A percentile compares a stretch with the other conserved stretches of the same genome.
Evolutionary conservation across 2,888 invertebrate genomes (phyloP).

Genomic region (Harpalus rubripes): DNA sequence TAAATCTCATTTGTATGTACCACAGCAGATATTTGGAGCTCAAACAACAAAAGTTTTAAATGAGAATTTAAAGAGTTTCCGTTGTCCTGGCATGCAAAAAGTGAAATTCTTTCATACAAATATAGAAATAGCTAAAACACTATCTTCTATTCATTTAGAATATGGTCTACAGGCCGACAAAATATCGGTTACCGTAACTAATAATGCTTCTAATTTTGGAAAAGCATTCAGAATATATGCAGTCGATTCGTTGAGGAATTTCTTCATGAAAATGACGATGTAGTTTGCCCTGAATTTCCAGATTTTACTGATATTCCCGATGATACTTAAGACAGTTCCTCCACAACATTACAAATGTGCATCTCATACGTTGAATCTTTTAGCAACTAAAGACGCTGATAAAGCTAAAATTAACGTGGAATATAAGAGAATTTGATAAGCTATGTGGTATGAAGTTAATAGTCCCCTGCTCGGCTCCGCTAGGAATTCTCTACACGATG

Average conservation of each 20-base stretch:
- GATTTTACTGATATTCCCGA: neutral
- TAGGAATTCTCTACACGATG: conserved; percentile 54
- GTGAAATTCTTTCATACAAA: conserved; percentile 5
- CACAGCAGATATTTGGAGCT: conserved; percentile 11
- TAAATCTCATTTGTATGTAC: neutral
- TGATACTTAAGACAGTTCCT: neutral
- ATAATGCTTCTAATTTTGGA: conserved; percentile 23
- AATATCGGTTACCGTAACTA: neutral
- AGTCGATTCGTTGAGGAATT: too few relatives aligned
- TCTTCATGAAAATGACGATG: neutral
- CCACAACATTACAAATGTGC: conserved; percentile 15
- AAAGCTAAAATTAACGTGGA: neutral
- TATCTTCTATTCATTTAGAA: conserved; percentile 11
- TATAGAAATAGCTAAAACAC: conserved; percentile 7
- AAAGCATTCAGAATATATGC: conserved; percentile 18
- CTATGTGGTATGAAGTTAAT: conserved; percentile 36
- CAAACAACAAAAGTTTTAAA: conserved; percentile 18
- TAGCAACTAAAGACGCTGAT: conserved; percentile 43
- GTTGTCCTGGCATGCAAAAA: neutral
- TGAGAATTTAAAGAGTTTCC: conserved; percentile 16
- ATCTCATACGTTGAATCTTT: conserved; percentile 38
- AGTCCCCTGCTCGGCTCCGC: conserved; percentile 21
- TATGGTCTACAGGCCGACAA: neutral
- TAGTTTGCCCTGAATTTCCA: neutral
- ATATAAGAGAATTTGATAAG: conserved; percentile 51